Conservation (phyloP, 2,113 vertebrate species). For the Solenodon paradoxus region DNA sequence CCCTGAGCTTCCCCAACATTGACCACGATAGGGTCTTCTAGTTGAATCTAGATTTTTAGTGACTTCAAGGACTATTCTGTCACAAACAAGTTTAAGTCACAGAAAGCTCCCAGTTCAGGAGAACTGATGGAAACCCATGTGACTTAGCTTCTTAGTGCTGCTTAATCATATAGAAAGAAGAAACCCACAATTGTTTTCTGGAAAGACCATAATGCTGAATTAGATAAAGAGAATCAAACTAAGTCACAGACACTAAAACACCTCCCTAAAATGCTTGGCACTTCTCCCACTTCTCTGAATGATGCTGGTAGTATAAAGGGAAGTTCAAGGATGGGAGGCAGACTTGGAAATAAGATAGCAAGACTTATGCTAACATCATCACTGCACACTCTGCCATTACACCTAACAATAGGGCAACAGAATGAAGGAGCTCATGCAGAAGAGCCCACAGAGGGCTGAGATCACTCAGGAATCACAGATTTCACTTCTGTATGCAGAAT, state of each 20-base stretch:
- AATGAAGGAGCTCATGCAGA: neutral
- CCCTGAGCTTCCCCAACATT: neutral
- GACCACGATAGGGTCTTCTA: neutral
- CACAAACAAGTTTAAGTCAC: neutral
- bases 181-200: neutral
- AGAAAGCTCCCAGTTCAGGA: neutral
- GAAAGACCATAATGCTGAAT: neutral
- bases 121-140: too few relatives aligned
- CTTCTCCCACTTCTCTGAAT: neutral
- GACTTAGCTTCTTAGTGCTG: neutral
- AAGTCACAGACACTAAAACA: neutral
- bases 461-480: neutral
- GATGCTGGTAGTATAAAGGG: neutral
- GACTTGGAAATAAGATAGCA: neutral
- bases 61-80: neutral
- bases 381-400: neutral
- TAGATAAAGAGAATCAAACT: neutral
- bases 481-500: neutral
- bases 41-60: too few relatives aligned
- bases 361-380: accelerated
- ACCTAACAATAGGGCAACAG: neutral
- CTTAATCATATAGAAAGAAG: neutral
- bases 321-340: neutral
- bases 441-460: too few relatives aligned
- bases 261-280: neutral